Base-by-base conservation (phyloP, 2,113 vertebrate species). In the Abramis brama region DNA sequence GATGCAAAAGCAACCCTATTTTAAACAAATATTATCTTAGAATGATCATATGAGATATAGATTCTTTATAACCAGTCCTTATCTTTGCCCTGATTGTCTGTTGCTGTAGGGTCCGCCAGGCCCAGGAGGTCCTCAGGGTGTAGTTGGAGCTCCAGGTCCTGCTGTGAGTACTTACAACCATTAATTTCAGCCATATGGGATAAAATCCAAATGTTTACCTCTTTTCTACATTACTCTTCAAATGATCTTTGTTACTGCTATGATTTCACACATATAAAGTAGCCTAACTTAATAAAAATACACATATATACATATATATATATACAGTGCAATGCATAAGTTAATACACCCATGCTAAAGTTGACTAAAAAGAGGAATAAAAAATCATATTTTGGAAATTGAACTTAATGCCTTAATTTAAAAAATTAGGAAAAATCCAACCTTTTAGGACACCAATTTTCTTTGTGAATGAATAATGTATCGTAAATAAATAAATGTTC, bases 71-170 rank as follows among this genome's bases (percentile, higher is more conserved):
- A 36, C 19, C 5, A 23, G 19, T 79, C 12, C 52, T 55, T 13
- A 36, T 9, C 77, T 52, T 90, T 89, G 82, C 47, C 82, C 89
- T 91, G 50, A 15, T 59, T 83, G 47, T 73, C 25, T 57, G 23
- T 83, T 68, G 1, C 47, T 73, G 13, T 33, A 99, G 98, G 97
- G 98, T 92, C 98, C 98, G 83, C 95, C 97, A 0, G 98, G 98
- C 83, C 93, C 97, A 0, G 94, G 92, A 7, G 98, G 98, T 90
- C 96, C 97, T 88, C 98, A 98, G 92, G 98, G 98, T 88, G 97
- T 97, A 33, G 92, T 99, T 39, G 98, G 98, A 86, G 97, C 97
- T 86, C 98, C 98, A 60, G 98, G 98, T 88, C 97, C 98, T 89
- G 97, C 98, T 91, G 98, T 99, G 90, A 98, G 98, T 99, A 89